Base-by-base conservation (phyloP, 2,888 invertebrate species). In the Cyclophora punctaria region DNA sequence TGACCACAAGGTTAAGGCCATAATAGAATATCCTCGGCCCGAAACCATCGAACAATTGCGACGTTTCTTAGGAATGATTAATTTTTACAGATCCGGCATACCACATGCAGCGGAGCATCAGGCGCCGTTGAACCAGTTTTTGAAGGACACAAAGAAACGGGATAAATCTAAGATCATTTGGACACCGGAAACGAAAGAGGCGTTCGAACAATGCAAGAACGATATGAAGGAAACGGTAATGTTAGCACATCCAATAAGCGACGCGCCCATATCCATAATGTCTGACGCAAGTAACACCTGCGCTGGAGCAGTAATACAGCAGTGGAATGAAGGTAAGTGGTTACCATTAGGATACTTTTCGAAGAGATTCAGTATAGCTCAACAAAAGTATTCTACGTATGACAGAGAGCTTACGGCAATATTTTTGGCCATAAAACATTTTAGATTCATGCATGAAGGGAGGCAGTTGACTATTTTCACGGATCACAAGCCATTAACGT, bases 331-430 rank as follows among this genome's bases (percentile, higher is more conserved):
- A 5, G 34, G 41, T 2, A n/a, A 7, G 0, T 62, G 61, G 61
- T 53, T 48, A 49, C 63, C 60, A 3, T 49, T 60, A 0, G 60
- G 56, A 3, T 60, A 56, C 7, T 62, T 51, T 41, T 64, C 58
- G 1, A 59, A 60, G 50, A 40, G 48, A 35, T 50, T 60, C 48
- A 58, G 55, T 20, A 48, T 43, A 0, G 56, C 59, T 0, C 60
- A 62, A 48, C 44, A 47, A 3, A 44, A 52, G 2, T 62, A 60
- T 47, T 58, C 56, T 20, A 51, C 55, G 34, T 63, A 57, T 41
- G 58, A 62, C 41, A 56, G 58, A 42, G 60, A 62, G 50, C 33
- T 64, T 44, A 48, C 60, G 46, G 60, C 63, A 1, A 60, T 62
- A n/a, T 59, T 57, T 47, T 49, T 50, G 3, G 56, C 59, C 35